phyloP scores from a whole-genome alignment of 2,888 invertebrate species.

The Steinernema carpocapsae region DNA sequence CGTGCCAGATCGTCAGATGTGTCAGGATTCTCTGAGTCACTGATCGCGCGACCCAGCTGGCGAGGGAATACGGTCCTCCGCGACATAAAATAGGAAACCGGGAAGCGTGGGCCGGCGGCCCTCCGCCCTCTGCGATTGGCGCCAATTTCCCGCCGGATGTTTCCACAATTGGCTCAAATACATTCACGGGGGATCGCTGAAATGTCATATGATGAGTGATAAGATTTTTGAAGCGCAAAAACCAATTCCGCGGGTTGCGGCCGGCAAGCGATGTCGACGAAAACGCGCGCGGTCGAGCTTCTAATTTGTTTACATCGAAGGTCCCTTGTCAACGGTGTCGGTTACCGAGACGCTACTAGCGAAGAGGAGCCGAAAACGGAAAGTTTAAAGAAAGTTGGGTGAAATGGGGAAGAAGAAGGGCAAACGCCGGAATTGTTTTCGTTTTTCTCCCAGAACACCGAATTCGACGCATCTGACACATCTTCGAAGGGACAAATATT shows the following conservation, averaged over 20 bases:
- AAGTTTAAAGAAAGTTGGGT: too few relatives aligned
- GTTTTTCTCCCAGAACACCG: too few relatives aligned
- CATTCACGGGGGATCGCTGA: constrained; percentile 1
- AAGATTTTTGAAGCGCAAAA: constrained; percentile 30
- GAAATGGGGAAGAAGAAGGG: too few relatives aligned
- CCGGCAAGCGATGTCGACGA: neutral
- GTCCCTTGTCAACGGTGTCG: neutral
- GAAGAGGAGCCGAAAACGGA: too few relatives aligned
- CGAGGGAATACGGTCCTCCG: neutral
- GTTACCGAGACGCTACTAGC: neutral
- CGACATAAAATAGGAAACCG: constrained; percentile 13
- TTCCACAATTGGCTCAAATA: constrained; percentile 13
- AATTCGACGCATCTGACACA: too few relatives aligned
- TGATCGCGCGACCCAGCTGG: neutral
- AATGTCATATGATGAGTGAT: constrained; percentile 25
- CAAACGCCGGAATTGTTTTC: too few relatives aligned
- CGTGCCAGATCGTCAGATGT: too few relatives aligned
- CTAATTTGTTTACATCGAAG: constrained; percentile 12
- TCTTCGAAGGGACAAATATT: too few relatives aligned
- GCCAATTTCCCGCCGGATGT: neutral
- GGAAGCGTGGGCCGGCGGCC: neutral
- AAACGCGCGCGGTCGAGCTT: neutral
- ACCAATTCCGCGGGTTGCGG: neutral
- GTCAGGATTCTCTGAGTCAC: too few relatives aligned
- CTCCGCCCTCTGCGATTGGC: neutral